These are phyloP conservation scores for Bathynomus jamesi DNA, from an alignment of 1,140 invertebrate genomes.

Conservation along the genomic window DNA sequence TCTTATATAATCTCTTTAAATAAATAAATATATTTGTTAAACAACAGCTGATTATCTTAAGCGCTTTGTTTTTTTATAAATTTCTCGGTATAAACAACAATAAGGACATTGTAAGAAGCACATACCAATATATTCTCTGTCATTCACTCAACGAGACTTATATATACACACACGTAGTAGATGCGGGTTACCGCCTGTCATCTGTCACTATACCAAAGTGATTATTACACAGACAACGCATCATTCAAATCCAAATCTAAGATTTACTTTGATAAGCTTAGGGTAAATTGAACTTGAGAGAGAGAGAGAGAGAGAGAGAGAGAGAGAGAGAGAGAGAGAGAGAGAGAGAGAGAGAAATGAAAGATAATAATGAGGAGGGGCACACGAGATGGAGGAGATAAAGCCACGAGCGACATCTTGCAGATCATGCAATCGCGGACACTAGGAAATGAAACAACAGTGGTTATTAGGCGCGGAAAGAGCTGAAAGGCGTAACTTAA, in stretches of 20 bases:
- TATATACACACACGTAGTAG: neutral
- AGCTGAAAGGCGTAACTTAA: neutral
- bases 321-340: neutral
- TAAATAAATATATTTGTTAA: neutral
- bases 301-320: neutral
- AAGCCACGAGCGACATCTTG: neutral
- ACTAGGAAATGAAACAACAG: neutral
- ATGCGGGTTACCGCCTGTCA: neutral
- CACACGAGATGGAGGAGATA: neutral
- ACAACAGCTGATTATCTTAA: neutral
- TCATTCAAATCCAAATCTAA: neutral
- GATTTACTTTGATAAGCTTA: neutral
- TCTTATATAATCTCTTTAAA: neutral
- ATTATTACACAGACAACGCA: neutral
- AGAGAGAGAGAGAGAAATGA: neutral
- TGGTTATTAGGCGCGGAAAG: neutral
- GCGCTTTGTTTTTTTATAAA: neutral
- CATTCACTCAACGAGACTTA: too few relatives aligned
- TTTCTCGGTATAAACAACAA: neutral
- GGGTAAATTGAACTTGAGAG: neutral
- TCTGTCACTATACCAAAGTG: neutral
- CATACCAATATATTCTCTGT: neutral
- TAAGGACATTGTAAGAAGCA: neutral
- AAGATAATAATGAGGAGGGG: neutral
- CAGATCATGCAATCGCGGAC: neutral